A percentile compares a stretch with the other conserved stretches of the same genome.
Evolutionary conservation across 23 tunicate species (phyloP).

Genomic region (Styela plicata): DNA sequence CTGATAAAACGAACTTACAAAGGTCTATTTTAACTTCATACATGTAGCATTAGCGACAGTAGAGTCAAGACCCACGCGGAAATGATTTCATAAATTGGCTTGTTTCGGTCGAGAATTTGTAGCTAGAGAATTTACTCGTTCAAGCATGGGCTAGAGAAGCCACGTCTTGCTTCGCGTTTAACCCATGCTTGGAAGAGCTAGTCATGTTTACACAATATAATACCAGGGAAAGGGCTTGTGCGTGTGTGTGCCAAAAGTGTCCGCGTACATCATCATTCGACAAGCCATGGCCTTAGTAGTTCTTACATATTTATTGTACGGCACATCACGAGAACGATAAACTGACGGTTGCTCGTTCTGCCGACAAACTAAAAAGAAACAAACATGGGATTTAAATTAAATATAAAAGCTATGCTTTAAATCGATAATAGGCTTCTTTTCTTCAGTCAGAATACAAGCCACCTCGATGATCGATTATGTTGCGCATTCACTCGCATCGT

Average conservation of each 20-base stretch:
- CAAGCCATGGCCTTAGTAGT: not conserved
- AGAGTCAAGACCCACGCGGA: not conserved
- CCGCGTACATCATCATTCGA: not conserved
- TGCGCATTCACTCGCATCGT: slow-evolving; percentile 1
- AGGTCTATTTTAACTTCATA: not conserved
- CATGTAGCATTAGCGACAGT: not conserved
- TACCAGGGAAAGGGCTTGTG: too few species aligned
- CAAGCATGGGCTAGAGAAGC: too few species aligned
- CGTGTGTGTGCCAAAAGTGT: not conserved
- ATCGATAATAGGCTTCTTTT: slow-evolving; percentile 34
- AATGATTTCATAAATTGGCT: not conserved
- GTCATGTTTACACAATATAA: too few species aligned
- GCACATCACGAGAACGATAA: too few species aligned
- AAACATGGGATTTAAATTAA: not conserved
- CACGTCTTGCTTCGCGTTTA: too few species aligned
- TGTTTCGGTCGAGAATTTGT: not conserved
- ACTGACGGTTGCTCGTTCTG: not conserved
- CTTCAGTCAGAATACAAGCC: slow-evolving; percentile 15
- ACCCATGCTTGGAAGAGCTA: too few species aligned
- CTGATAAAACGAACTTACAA: too few species aligned
- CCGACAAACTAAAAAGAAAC: not conserved
- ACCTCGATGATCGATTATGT: slow-evolving; percentile 38
- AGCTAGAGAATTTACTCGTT: not conserved
- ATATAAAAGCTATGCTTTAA: slow-evolving; percentile 15
- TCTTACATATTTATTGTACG: too few species aligned